Conservation (phyloP, 2,113 vertebrate genomes). For the Colaptes auratus region DNA sequence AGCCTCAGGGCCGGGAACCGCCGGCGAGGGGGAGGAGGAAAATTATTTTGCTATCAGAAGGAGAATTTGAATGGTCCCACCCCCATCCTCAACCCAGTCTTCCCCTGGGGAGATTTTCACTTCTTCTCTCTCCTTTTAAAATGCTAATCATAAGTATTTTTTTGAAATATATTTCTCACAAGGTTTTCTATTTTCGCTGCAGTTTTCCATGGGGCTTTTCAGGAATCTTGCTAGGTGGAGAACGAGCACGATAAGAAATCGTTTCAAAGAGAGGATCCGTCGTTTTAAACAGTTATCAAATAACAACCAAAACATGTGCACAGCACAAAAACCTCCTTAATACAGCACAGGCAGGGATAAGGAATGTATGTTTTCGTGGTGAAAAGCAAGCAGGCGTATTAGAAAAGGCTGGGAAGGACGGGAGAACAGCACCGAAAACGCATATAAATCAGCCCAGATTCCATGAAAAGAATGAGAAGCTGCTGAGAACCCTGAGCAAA, state of each 20-base stretch:
- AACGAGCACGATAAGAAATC: slow-evolving; percentile 17
- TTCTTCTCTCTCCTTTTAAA: neutral
- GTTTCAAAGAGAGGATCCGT: neutral
- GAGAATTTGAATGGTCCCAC: neutral
- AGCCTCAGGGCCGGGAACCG: neutral
- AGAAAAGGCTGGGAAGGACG: neutral
- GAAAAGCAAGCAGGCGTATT: slow-evolving; percentile 2
- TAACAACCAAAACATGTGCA: slow-evolving; percentile 14
- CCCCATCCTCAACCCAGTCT: neutral
- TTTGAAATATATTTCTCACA: no score
- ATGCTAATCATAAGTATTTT: neutral
- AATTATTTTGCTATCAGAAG: neutral
- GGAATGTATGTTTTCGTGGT: neutral
- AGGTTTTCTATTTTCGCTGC: neutral
- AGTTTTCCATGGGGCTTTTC: neutral
- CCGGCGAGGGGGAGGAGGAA: neutral
- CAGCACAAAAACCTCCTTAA: slow-evolving; percentile 42
- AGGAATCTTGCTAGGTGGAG: slow-evolving; percentile 8
- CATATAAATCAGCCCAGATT: slow-evolving; percentile 29
- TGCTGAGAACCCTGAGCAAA: slow-evolving; percentile 30
- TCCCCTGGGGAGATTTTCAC: neutral
- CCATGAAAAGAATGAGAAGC: slow-evolving; percentile 4
- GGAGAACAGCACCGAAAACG: slow-evolving; percentile 13
- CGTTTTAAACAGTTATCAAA: slow-evolving; percentile 11
- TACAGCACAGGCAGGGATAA: neutral